Conservation (phyloP, 2,888 invertebrate species). For the Archips xylosteana region DNA sequence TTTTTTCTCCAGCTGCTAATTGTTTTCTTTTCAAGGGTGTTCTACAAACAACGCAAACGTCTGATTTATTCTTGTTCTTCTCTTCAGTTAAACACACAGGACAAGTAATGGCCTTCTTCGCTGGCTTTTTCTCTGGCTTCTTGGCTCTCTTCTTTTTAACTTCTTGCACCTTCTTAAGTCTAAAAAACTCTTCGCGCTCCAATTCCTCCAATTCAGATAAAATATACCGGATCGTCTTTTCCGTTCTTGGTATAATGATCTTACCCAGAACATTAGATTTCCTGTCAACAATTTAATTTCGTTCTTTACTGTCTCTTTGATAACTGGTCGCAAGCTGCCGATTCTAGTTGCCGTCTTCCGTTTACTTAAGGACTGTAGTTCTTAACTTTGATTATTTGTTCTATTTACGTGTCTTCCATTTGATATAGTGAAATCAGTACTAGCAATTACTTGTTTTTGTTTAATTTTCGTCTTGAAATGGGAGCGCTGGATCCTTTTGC, state of each 20-base stretch:
- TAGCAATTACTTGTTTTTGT: neutral
- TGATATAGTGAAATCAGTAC: neutral
- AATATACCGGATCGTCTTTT: slow-evolving; percentile 55
- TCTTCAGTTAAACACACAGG: slow-evolving; percentile 1
- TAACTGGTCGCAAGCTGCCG: slow-evolving; percentile 45
- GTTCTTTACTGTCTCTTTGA: neutral
- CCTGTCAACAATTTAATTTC: slow-evolving; percentile 52
- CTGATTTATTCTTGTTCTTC: neutral
- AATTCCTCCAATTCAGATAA: slow-evolving; percentile 57
- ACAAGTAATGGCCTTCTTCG: neutral
- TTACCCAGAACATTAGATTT: slow-evolving; percentile 57
- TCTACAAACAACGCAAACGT: neutral
- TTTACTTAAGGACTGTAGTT: slow-evolving; percentile 52
- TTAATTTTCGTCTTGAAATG: neutral
- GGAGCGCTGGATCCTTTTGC: neutral
- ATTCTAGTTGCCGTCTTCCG: slow-evolving; percentile 46
- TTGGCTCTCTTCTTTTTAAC: slow-evolving; percentile 43
- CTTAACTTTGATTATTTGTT: neutral
- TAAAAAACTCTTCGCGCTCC: slow-evolving; percentile 57
- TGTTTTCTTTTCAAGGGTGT: neutral
- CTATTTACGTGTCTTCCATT: neutral
- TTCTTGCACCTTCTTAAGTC: slow-evolving; percentile 51
- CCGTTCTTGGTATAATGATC: slow-evolving; percentile 57
- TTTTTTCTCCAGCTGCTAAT: slow-evolving; percentile 6
- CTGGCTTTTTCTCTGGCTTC: slow-evolving; percentile 42